Percentiles rank a stretch among this genome's conserved stretches.
These are phyloP conservation scores for Drosophila erecta DNA, from an alignment of 1,140 invertebrate genomes.

Conservation along the genomic window DNA sequence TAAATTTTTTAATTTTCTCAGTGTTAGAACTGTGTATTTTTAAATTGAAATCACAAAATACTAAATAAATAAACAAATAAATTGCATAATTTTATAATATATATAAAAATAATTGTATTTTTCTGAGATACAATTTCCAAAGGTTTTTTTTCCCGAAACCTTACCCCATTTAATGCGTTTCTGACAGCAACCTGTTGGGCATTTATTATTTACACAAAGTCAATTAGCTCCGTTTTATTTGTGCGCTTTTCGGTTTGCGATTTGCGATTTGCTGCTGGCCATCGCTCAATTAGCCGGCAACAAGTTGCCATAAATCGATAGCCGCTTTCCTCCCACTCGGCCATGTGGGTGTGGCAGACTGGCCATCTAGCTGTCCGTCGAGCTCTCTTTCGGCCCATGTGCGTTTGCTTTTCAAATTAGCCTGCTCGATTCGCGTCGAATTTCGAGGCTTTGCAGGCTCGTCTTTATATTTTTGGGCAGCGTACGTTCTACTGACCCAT, in stretches of 20 bases:
- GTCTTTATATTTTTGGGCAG: constrained; percentile 30
- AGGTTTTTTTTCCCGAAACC: constrained; percentile 12
- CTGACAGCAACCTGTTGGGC: constrained; percentile 56
- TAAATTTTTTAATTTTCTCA: too few relatives aligned
- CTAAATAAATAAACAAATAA: too few relatives aligned
- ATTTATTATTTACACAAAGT: constrained; percentile 51
- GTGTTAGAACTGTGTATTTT: too few relatives aligned
- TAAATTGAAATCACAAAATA: too few relatives aligned
- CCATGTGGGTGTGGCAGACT: constrained; percentile 27
- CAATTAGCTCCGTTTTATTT: constrained; percentile 64
- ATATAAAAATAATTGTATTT: not conserved
- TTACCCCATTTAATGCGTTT: constrained; percentile 52
- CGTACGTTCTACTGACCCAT: constrained; percentile 73
- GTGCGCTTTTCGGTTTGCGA: constrained; percentile 57
- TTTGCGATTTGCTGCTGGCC: constrained; percentile 39
- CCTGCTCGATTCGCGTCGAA: constrained; percentile 56
- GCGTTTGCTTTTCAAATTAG: constrained; percentile 74
- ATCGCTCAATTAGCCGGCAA: constrained; percentile 73
- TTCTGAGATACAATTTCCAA: constrained; percentile 24
- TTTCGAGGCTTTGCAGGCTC: constrained; percentile 32
- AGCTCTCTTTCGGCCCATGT: constrained; percentile 19
- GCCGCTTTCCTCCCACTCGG: constrained; percentile 55
- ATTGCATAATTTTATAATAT: too few relatives aligned
- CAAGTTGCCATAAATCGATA: constrained; percentile 66
- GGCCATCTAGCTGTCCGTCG: constrained; percentile 1